Conservation (phyloP, 2,888 invertebrate genomes). For the Sycophila texana region DNA sequence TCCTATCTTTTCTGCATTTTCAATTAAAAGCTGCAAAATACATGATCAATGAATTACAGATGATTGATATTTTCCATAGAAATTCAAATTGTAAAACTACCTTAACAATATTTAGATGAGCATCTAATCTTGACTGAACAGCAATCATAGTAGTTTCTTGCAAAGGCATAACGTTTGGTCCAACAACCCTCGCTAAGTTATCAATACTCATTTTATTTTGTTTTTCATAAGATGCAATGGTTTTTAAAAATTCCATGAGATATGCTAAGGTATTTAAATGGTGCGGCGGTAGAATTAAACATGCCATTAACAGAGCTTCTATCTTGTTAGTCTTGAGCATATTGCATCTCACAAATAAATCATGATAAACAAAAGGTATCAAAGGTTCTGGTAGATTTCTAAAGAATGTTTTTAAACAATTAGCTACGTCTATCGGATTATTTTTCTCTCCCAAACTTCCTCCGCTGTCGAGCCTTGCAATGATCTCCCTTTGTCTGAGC, state of each 20-base stretch:
- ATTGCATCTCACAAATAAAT: conserved; percentile 84
- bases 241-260: conserved; percentile 87
- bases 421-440: conserved; percentile 90
- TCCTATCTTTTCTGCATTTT: conserved; percentile 86
- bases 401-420: conserved; percentile 90
- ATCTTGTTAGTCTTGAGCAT: conserved; percentile 79
- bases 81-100: conserved; percentile 70
- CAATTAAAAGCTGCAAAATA: conserved; percentile 82
- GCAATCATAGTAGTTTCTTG: conserved; percentile 79
- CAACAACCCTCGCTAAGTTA: conserved; percentile 90
- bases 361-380: conserved; percentile 85
- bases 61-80: conserved; percentile 10
- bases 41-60: conserved; percentile 17
- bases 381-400: conserved; percentile 90
- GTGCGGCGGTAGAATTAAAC: conserved; percentile 84
- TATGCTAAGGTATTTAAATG: conserved; percentile 88
- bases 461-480: conserved; percentile 85
- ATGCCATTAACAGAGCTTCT: conserved; percentile 82
- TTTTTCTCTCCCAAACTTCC: conserved; percentile 83
- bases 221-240: conserved; percentile 82
- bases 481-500: conserved; percentile 87
- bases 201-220: conserved; percentile 89
- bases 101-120: conserved; percentile 84
- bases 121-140: conserved; percentile 81
- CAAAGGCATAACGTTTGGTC: conserved; percentile 90